A percentile compares a stretch with the other conserved stretches of the same genome.
phyloP scores from a whole-genome alignment of 92 coral and sea anemone genomes.

The Ricordea florida region DNA sequence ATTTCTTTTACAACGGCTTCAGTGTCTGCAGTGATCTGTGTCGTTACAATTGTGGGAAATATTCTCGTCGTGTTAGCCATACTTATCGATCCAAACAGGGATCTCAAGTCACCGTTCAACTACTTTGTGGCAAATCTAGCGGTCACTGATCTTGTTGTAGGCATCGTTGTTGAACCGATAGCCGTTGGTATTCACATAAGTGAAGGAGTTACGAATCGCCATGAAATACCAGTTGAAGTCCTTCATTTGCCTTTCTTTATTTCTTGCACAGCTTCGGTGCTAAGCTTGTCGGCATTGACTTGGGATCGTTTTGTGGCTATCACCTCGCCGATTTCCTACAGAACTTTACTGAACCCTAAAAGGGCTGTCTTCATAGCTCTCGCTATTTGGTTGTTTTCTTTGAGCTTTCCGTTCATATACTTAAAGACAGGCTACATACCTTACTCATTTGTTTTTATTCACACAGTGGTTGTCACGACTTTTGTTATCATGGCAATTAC shows the following conservation, averaged over 20 bases:
- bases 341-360: slow-evolving; percentile 63
- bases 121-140: slow-evolving; percentile 74
- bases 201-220: slow-evolving; percentile 43
- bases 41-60: slow-evolving; percentile 58
- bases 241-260: slow-evolving; percentile 62
- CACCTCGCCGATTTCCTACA: slow-evolving; percentile 64
- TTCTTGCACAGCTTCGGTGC: slow-evolving; percentile 77
- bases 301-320: slow-evolving; percentile 77
- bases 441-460: slow-evolving; percentile 64
- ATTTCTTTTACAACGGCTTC: slow-evolving; percentile 58
- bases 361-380: slow-evolving; percentile 55
- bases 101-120: slow-evolving; percentile 66
- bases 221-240: slow-evolving; percentile 11
- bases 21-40: slow-evolving; percentile 16
- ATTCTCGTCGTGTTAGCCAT: slow-evolving; percentile 67
- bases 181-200: slow-evolving; percentile 36
- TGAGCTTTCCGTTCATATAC: slow-evolving; percentile 64
- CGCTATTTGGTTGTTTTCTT: slow-evolving; percentile 72
- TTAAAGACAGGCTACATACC: slow-evolving; percentile 62
- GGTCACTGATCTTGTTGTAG: slow-evolving; percentile 64
- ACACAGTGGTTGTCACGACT: slow-evolving; percentile 47
- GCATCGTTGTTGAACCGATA: slow-evolving; percentile 57
- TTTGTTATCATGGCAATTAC: slow-evolving; percentile 57
- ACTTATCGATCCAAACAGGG: slow-evolving; percentile 66
- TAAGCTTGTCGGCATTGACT: slow-evolving; percentile 80